A percentile compares a stretch with the other conserved stretches of the same genome.
These are phyloP conservation scores for Melanogrammus aeglefinus DNA, from an alignment of 2,797 vertebrate genomes.

Conservation along the genomic window DNA sequence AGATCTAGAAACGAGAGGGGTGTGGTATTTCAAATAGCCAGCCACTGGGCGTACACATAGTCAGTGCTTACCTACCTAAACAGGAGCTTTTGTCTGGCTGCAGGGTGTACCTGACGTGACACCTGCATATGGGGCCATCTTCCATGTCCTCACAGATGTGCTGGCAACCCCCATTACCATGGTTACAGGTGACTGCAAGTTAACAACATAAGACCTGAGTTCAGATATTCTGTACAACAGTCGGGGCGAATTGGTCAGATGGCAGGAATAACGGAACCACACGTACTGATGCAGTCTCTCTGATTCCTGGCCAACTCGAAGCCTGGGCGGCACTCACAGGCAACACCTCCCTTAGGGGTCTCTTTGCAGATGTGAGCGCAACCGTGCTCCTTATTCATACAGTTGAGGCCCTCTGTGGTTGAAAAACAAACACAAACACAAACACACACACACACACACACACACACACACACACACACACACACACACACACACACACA, in stretches of 20 bases:
- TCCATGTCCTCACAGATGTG: slow-evolving; percentile 93
- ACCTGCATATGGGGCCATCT: slow-evolving; percentile 86
- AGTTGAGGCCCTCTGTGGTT: slow-evolving; percentile 93
- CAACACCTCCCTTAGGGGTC: slow-evolving; percentile 86
- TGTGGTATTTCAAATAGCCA: background rate
- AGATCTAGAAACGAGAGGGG: background rate
- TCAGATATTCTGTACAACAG: background rate
- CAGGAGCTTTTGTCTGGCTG: slow-evolving; percentile 86
- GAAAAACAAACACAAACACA: slow-evolving; percentile 32
- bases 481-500: slow-evolving; percentile 48
- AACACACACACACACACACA: background rate
- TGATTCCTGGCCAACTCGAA: slow-evolving; percentile 95
- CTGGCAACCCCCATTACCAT: slow-evolving; percentile 96
- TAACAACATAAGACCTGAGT: background rate
- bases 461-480: slow-evolving; percentile 52
- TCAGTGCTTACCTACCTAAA: slow-evolving; percentile 83
- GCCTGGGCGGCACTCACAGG: slow-evolving; percentile 94
- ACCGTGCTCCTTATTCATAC: slow-evolving; percentile 98
- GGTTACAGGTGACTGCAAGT: slow-evolving; percentile 89
- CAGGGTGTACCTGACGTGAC: slow-evolving; percentile 86
- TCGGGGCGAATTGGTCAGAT: background rate
- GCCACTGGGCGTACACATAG: background rate
- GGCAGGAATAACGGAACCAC: background rate
- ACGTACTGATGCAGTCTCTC: slow-evolving; percentile 91
- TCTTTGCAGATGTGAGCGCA: slow-evolving; percentile 98